These are phyloP conservation scores for Tanytarsus gracilentus DNA, from an alignment of 2,888 invertebrate genomes.

Conservation along the genomic window DNA sequence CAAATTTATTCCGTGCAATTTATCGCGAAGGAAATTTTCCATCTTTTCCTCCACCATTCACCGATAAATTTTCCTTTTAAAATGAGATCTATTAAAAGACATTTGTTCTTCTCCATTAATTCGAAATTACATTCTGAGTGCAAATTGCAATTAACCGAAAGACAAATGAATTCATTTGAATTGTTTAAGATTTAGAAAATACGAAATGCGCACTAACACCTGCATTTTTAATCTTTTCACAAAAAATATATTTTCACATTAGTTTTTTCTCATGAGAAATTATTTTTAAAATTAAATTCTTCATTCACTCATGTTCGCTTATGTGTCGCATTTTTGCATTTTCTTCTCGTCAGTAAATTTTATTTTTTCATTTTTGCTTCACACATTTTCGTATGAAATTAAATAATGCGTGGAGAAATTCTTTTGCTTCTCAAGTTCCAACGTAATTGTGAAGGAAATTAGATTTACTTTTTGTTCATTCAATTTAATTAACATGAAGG, in stretches of 20 bases:
- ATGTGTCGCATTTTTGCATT: too few species aligned
- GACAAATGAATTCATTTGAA: too few species aligned
- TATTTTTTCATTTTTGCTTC: neutral
- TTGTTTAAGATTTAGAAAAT: too few species aligned
- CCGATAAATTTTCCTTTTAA: slow-evolving; percentile 8
- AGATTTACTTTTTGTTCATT: slow-evolving; percentile 10
- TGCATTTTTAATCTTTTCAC: too few species aligned
- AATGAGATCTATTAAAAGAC: neutral
- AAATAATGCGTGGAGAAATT: slow-evolving; percentile 28
- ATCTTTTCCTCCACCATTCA: neutral
- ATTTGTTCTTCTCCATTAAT: neutral
- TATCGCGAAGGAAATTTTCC: neutral
- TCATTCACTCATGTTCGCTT: neutral
- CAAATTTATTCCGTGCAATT: neutral
- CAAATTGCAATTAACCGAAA: neutral
- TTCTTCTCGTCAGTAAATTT: neutral
- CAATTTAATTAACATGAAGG: slow-evolving; percentile 23
- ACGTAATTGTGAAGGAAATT: too few species aligned
- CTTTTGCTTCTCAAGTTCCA: neutral
- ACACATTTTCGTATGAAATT: slow-evolving; percentile 12
- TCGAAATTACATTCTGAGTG: too few species aligned
- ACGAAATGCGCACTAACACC: too few species aligned
- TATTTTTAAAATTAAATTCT: slow-evolving; percentile 23
- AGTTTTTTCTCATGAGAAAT: neutral
- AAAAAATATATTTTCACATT: too few species aligned